phyloP scores from a whole-genome alignment of 2,797 vertebrate species.

The Buphagus erythrorhynchus region DNA sequence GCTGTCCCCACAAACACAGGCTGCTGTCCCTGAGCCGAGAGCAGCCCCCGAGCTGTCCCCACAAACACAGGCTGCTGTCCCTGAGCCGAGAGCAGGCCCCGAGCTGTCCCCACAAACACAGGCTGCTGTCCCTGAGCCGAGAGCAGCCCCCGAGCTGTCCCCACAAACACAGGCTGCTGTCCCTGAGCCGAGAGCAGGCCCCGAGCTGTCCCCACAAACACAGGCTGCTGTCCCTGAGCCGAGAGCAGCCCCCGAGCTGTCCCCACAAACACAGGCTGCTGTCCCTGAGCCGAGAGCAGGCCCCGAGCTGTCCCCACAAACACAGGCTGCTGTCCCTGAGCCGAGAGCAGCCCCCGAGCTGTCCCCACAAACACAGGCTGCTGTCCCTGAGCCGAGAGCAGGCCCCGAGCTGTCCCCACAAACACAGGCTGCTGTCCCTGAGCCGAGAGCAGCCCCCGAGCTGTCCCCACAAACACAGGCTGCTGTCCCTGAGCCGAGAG shows the following conservation, averaged over 20 bases:
- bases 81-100: not conserved
- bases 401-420: too few relatives aligned
- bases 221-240: not conserved
- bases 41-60: constrained; percentile 66
- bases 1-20: constrained; percentile 36
- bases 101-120: constrained; percentile 39
- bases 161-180: not conserved
- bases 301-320: constrained; percentile 38
- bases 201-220: constrained; percentile 39
- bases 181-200: not conserved
- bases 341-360: constrained; percentile 44
- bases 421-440: too few relatives aligned
- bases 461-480: not conserved
- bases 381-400: not conserved
- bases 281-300: not conserved
- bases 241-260: constrained; percentile 54
- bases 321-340: not conserved
- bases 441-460: too few relatives aligned
- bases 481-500: not conserved
- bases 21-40: not conserved
- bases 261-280: constrained; percentile 9
- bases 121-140: not conserved
- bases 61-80: not conserved
- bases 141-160: constrained; percentile 60
- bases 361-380: constrained; percentile 33